phyloP scores from a whole-genome alignment of 2,888 invertebrate species.

The Ecdyonurus torrentis region DNA sequence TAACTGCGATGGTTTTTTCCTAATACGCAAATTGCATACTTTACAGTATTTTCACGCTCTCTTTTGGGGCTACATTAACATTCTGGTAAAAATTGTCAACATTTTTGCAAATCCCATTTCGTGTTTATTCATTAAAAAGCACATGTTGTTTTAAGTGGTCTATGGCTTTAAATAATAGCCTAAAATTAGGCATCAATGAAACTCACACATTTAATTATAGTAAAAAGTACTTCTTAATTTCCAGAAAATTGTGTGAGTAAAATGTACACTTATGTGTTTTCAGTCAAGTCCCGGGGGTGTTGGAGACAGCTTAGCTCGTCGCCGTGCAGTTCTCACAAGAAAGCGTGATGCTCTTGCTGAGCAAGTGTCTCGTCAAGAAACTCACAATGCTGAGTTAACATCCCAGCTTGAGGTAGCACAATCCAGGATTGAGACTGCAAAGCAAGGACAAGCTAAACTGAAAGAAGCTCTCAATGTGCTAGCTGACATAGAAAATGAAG shows the following conservation, averaged over 20 bases:
- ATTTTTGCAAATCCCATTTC: too few relatives aligned
- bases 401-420: neutral
- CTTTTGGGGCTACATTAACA: too few relatives aligned
- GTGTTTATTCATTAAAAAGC: too few relatives aligned
- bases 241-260: neutral
- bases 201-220: too few relatives aligned
- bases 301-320: neutral
- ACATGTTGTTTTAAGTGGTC: too few relatives aligned
- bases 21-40: too few relatives aligned
- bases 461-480: neutral
- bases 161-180: too few relatives aligned
- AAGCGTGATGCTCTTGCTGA: slow-evolving; percentile 16
- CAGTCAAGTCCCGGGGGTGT: slow-evolving; percentile 10
- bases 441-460: neutral
- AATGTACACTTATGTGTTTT: neutral
- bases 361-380: slow-evolving; percentile 13
- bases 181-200: too few relatives aligned
- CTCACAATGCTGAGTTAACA: neutral
- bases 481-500: neutral
- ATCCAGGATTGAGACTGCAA: neutral
- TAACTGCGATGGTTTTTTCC: too few relatives aligned
- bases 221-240: too few relatives aligned
- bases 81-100: too few relatives aligned
- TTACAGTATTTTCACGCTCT: too few relatives aligned
- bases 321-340: neutral